These are phyloP conservation scores for Prorops nasuta DNA, from an alignment of 1,140 invertebrate species.

Conservation along the genomic window DNA sequence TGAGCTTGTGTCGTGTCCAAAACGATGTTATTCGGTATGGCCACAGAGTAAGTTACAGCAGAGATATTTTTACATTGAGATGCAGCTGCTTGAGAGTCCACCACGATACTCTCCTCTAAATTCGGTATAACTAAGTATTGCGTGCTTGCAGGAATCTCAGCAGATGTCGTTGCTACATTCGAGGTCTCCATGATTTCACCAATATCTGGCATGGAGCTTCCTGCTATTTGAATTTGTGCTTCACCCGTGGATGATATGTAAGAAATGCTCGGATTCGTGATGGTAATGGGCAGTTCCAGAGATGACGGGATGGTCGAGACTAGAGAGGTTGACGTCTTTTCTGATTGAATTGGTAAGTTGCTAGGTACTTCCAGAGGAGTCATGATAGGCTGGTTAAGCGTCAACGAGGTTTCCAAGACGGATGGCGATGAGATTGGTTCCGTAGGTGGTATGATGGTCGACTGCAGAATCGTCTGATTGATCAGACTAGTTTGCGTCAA, in stretches of 20 bases:
- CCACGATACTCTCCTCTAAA: conserved; percentile 32
- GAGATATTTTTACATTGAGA: conserved; percentile 15
- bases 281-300: conserved; percentile 67
- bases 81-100: conserved; percentile 21
- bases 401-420: conserved; percentile 71
- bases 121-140: conserved; percentile 44
- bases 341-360: conserved; percentile 53
- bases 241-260: conserved; percentile 43
- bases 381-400: conserved; percentile 78
- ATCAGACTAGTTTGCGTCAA: conserved; percentile 45
- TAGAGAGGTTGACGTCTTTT: conserved; percentile 42
- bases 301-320: conserved; percentile 57
- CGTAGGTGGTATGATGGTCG: conserved; percentile 48
- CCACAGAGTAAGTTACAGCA: conserved; percentile 42
- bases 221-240: conserved; percentile 33
- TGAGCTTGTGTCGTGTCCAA: conserved; percentile 37
- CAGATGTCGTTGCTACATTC: conserved; percentile 11
- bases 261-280: conserved; percentile 67
- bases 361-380: conserved; percentile 72
- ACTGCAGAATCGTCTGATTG: conserved; percentile 49
- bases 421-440: conserved; percentile 50
- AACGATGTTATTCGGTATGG: conserved; percentile 40
- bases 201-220: conserved; percentile 47
- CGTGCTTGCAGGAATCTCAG: conserved; percentile 31
- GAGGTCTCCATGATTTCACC: conserved; percentile 39